Evolutionary conservation across 2,888 invertebrate species (phyloP).

Genomic region (Ommatoiulus sabulosus): DNA sequence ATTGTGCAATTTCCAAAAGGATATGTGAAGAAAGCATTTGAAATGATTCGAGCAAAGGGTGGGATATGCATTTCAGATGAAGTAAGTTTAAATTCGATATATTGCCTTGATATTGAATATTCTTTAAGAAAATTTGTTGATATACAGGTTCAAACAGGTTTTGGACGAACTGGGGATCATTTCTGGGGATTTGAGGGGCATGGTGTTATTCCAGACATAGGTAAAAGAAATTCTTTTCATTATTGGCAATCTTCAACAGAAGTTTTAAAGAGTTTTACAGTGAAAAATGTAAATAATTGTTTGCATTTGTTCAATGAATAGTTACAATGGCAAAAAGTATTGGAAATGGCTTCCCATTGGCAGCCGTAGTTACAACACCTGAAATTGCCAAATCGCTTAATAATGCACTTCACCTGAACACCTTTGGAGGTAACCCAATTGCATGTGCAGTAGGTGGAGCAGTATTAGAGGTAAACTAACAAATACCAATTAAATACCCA

Average conservation of each 20-base stretch:
- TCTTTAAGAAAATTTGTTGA: conserved; percentile 4
- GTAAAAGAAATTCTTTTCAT: too few relatives aligned
- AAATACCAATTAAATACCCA: conserved; percentile 31
- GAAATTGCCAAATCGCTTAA: conserved; percentile 84
- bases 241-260: not conserved
- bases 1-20: conserved; percentile 91
- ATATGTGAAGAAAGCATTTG: conserved; percentile 84
- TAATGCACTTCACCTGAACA: conserved; percentile 89
- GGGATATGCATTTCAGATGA: conserved; percentile 94
- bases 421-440: conserved; percentile 95
- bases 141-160: conserved; percentile 90
- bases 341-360: conserved; percentile 95
- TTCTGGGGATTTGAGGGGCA: conserved; percentile 98
- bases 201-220: conserved; percentile 87
- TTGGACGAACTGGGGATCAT: conserved; percentile 92
- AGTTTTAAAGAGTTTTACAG: not conserved
- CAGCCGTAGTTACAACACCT: conserved; percentile 92
- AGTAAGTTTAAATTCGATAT: conserved; percentile 68
- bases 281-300: not conserved
- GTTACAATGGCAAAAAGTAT: conserved; percentile 94
- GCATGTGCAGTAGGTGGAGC: conserved; percentile 88
- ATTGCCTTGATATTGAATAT: conserved; percentile 42
- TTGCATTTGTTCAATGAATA: conserved; percentile 56
- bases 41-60: conserved; percentile 81
- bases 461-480: conserved; percentile 85